Evolutionary conservation across 2,888 invertebrate genomes (phyloP), one percentile per base, ranked within the genome.

Genomic region (Drosophila lacicola): DNA sequence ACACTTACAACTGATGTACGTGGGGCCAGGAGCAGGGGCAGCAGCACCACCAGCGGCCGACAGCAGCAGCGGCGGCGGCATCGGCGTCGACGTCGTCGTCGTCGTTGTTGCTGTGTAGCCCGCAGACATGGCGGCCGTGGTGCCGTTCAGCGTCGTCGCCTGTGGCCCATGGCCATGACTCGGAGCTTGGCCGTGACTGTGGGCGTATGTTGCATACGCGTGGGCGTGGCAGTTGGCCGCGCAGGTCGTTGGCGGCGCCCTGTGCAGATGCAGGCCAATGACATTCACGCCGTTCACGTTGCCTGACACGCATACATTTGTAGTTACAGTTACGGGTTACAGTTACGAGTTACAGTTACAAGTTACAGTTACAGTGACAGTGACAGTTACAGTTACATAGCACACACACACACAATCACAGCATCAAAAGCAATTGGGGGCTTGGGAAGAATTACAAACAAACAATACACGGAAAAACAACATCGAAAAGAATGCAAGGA

Each of bases 241-340:
- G 64, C 77, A 85, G 80, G 63, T 93, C 78, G 87, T 66, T 84
- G 53, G 56, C 51, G 75, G 51, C 57, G 82, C 69, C 68, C 93
- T 93, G 90, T 94, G 94, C 72, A 94, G 90, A 67, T 94, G 93
- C 85, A 94, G 91, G 75, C 94, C 93, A 83, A 94, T 95, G 92
- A 95, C 95, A 92, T 96, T 96, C 93, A 96, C 95, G 50, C 96
- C 96, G 90, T 96, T 96, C 44, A 95, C 95, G 87, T 93, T 94
- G 83, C 95, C 96, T 96, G 94, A 73, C 47, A 65, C 21, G 66
- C 14, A 36, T 46, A 34, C 49, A 70, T 34, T 47, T 56, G 56
- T 63, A 46, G 50, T 62, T 63, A 86, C 70, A 77, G 63, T 68
- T 65, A 56, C 66, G 36, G 25, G 45, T 62, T 62, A 53, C 65